phyloP scores from a whole-genome alignment of 2,888 invertebrate genomes.

The Drosophila flavopinicola region DNA sequence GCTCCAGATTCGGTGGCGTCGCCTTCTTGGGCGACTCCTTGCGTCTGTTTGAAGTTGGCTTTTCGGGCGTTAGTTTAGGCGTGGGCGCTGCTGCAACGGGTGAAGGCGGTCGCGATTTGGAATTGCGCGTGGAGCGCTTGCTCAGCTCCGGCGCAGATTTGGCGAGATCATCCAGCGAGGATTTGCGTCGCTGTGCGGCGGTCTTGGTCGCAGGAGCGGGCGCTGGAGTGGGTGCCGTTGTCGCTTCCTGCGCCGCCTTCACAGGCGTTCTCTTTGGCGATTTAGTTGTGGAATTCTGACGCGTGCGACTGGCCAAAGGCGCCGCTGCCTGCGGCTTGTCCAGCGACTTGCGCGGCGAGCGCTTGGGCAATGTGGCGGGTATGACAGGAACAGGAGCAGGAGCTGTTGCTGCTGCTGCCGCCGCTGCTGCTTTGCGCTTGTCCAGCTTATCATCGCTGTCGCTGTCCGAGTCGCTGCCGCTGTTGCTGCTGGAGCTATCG shows the following conservation, averaged over 20 bases:
- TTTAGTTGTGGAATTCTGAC: conserved; percentile 67
- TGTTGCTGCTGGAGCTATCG: conserved; percentile 69
- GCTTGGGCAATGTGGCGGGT: conserved; percentile 68
- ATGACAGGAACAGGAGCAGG: background rate
- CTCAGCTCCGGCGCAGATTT: conserved; percentile 41
- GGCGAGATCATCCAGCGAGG: conserved; percentile 75
- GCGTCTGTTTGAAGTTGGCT: conserved; percentile 30
- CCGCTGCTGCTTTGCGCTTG: conserved; percentile 25
- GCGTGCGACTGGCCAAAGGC: conserved; percentile 42
- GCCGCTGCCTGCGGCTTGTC: conserved; percentile 47
- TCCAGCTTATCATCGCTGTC: conserved; percentile 50
- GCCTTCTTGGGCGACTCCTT: conserved; percentile 65
- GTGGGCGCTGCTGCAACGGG: conserved; percentile 11
- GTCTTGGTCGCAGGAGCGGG: conserved; percentile 22
- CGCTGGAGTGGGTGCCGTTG: conserved; percentile 23
- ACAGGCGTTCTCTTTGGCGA: conserved; percentile 73
- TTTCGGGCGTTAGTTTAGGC: conserved; percentile 53
- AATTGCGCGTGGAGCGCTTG: conserved; percentile 71
- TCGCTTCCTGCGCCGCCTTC: conserved; percentile 50
- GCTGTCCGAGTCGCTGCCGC: conserved; percentile 67
- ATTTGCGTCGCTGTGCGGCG: conserved; percentile 61
- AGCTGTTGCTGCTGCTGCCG: conserved; percentile 5
- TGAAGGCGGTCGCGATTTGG: conserved; percentile 67
- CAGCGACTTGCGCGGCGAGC: conserved; percentile 74
- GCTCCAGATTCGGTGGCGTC: conserved; percentile 71